A percentile compares a stretch with the other conserved stretches of the same genome.
Evolutionary conservation across 1,140 invertebrate species (phyloP).

Genomic region (Alviniconcha marisindica): DNA sequence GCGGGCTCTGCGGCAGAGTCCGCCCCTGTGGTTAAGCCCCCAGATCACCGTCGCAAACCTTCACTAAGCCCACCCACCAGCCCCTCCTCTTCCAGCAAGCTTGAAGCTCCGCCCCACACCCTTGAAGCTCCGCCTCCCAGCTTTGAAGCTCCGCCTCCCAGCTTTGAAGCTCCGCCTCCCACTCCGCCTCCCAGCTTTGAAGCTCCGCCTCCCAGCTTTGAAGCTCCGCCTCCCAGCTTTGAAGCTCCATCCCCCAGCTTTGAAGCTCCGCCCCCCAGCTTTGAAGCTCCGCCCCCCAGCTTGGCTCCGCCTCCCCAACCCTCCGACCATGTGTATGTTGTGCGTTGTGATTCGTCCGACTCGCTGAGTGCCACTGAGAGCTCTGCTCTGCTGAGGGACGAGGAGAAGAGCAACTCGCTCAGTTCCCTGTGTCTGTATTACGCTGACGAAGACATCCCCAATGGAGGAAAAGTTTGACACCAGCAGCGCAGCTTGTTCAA

Average conservation of each 20-base stretch:
- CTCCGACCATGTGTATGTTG: conserved; percentile 77
- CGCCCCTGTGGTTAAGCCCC: conserved; percentile 46
- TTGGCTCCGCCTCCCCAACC: conserved; percentile 35
- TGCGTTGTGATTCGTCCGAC: conserved; percentile 81
- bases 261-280: conserved; percentile 32
- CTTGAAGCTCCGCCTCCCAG: conserved; percentile 22
- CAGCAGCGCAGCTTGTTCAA: too few species aligned
- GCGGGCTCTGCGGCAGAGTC: conserved; percentile 51
- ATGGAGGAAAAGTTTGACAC: conserved; percentile 72
- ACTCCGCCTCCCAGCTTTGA: conserved; percentile 14
- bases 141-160: conserved; percentile 33
- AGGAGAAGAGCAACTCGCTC: conserved; percentile 80
- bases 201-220: conserved; percentile 46
- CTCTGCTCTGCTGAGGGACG: conserved; percentile 78
- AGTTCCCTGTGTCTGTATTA: conserved; percentile 83
- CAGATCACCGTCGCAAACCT: conserved; percentile 60
- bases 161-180: conserved; percentile 28
- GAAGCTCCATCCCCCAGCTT: conserved; percentile 23
- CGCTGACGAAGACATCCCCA: conserved; percentile 83
- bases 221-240: conserved; percentile 25
- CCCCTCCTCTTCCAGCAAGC: conserved; percentile 34
- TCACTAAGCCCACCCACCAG: conserved; percentile 58
- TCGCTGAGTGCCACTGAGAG: conserved; percentile 81
- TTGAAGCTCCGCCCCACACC: not conserved
- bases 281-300: conserved; percentile 44